Base-by-base conservation (phyloP, 2,113 vertebrate species). In the Amphiprion ocellaris region DNA sequence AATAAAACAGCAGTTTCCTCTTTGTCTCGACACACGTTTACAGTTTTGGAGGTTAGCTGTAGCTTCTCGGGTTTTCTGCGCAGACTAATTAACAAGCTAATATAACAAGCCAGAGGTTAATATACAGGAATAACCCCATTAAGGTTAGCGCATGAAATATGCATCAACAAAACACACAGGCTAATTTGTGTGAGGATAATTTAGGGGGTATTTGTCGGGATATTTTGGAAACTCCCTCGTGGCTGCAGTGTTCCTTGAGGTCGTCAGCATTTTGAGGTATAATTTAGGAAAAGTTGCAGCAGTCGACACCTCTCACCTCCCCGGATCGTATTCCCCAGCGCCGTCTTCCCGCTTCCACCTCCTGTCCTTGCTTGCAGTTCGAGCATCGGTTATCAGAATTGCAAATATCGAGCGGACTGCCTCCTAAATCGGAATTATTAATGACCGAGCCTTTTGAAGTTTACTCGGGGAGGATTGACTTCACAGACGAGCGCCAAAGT, bases 361-460 rank as follows among this genome's bases (percentile, higher is more conserved):
- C 74, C 81, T 69, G 69, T 47, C 39, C 62, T 69, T 9, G 50
- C 66, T 69, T 56, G 61, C 72, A 77, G 47, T 82, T 79, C 66
- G 70, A 44, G 73, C 49, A 23, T 28, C 2, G 15, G 54, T 37
- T 60, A 91, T 92, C 83, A 87, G 88, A 90, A 82, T 92, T 92
- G 88, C 80, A 93, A 88, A 93, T 90, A 79, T 26, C 11, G 16
- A 58, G 46, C 66, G 0, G 61, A 59, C 63, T 70, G 37, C 49
- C 74, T 83, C 83, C 46, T 80, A 69, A 88, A 88, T 87, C 70
- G 47, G 83, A 92, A 92, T 89, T 86, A 79, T 92, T 90, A 91
- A 92, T 90, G 89, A 63, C 15, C 2, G 16, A 71, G 37, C 44
- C 61, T 68, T 89, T 85, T 87, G 82, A 91, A 87, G 76, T 83